Evolutionary conservation across 2,113 vertebrate species (phyloP), one percentile per base, ranked within the genome.

Genomic region (Pyrgilauda ruficollis): DNA sequence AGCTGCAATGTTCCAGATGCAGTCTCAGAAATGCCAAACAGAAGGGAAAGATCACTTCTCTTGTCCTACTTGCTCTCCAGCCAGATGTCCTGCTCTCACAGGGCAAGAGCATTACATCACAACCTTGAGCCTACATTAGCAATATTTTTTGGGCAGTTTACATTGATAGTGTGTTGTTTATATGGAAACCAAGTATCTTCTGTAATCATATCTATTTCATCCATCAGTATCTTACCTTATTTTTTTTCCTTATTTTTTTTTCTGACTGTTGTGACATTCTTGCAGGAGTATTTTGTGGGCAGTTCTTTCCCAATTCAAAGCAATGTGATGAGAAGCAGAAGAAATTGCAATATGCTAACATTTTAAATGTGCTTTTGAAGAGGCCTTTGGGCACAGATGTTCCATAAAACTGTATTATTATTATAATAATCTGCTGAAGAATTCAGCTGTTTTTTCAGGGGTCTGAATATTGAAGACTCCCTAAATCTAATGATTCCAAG

Each of bases 371-470:
- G 83, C 66, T 95, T 95, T 96, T 92, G 82, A 96, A 95, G 85
- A 86, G 83, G 93, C 92, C 94, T 96, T 93, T 93, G 92, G 92
- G 93, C 94, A 95, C 94, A 94, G 90, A 96, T 96, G 95, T 94
- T 96, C 68, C 85, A 92, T 93, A 94, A 96, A 96, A 94, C 92
- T 92, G 80, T 87, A 96, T 93, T 96, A 94, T 96, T 95, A 95
- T 96, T 90, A 96, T 69, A 95, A 96, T 90, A 96, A 95, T 92
- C 76, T 90, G 64, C 64, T 84, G 83, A 95, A 95, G 88, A 94
- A 90, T 90, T 87, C 92, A 90, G 85, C 68, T 96, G 82, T 86
- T 96, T 95, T 90, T 97, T 94, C 73, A 92, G 90, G 61, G 79
- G 64, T 92, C 83, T 93, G 76, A 94, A 89, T 93, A 94, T 58